Percentiles rank a stretch among this genome's conserved stretches.
Evolutionary conservation across 1,140 invertebrate genomes (phyloP).

Genomic region (Cotesia typhae): DNA sequence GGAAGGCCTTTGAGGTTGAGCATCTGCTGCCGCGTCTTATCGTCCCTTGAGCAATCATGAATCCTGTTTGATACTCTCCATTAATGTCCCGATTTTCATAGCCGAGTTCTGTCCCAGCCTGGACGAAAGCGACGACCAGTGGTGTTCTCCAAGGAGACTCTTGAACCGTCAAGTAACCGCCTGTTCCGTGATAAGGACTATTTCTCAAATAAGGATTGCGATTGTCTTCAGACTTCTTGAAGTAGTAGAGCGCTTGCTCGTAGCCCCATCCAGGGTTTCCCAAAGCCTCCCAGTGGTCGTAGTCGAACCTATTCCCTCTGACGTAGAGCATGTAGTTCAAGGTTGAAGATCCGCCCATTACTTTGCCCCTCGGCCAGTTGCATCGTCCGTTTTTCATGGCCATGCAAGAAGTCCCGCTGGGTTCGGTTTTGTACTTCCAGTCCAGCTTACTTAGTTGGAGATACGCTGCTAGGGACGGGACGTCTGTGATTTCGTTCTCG

Average conservation of each 20-base stretch:
- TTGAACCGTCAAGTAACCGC: slow-evolving; percentile 83
- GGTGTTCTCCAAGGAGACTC: slow-evolving; percentile 86
- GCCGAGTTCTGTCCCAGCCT: slow-evolving; percentile 86
- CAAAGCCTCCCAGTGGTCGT: slow-evolving; percentile 86
- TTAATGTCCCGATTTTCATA: slow-evolving; percentile 90
- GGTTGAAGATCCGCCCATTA: slow-evolving; percentile 88
- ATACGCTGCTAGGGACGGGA: slow-evolving; percentile 87
- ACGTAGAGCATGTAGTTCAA: slow-evolving; percentile 97
- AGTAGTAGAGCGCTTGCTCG: slow-evolving; percentile 86
- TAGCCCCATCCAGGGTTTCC: slow-evolving; percentile 93
- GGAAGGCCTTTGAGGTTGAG: slow-evolving; percentile 89
- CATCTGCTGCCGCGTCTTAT: slow-evolving; percentile 86
- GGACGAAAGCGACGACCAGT: slow-evolving; percentile 81
- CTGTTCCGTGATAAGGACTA: slow-evolving; percentile 77
- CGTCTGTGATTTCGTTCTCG: slow-evolving; percentile 90
- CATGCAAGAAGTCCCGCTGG: slow-evolving; percentile 82
- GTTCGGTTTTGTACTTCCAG: slow-evolving; percentile 92
- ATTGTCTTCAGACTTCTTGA: slow-evolving; percentile 90
- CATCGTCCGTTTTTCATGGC: slow-evolving; percentile 78
- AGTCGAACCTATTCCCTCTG: slow-evolving; percentile 83
- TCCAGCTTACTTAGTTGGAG: slow-evolving; percentile 88
- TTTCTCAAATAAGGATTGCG: slow-evolving; percentile 80
- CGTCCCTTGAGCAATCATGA: slow-evolving; percentile 90
- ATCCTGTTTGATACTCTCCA: slow-evolving; percentile 82
- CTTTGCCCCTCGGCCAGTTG: slow-evolving; percentile 86